These are phyloP conservation scores for Metallyticus violacea DNA, from an alignment of 2,888 invertebrate genomes.

Conservation along the genomic window DNA sequence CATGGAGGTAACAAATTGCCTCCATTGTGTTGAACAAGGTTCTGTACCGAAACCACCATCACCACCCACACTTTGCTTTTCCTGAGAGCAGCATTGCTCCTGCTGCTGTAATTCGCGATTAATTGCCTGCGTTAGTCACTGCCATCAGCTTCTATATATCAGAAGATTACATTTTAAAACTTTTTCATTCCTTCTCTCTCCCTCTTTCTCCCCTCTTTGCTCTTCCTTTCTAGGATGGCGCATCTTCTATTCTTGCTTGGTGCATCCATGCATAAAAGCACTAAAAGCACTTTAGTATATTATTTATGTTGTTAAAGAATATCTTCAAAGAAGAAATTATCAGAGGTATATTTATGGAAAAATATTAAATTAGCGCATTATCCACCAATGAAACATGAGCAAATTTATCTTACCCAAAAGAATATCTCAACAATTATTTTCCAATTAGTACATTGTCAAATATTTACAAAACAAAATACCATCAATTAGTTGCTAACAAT, in stretches of 20 bases:
- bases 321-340: no score
- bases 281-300: no score
- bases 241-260: neutral
- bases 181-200: neutral
- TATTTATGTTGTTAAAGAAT: no score
- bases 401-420: no score
- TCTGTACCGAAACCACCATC: neutral
- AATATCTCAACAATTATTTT: no score
- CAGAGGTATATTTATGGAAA: no score
- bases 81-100: neutral
- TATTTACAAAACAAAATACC: no score
- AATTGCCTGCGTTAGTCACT: neutral
- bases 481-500: no score
- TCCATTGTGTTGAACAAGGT: neutral
- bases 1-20: constrained; percentile 11
- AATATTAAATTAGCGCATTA: no score
- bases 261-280: neutral
- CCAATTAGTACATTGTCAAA: no score
- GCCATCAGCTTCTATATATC: neutral
- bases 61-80: neutral
- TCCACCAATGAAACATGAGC: no score
- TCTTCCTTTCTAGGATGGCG: neutral
- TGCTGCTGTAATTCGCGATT: constrained; percentile 14
- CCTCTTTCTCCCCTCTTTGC: neutral
- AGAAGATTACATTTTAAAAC: constrained; percentile 11